Conservation (phyloP, 2,113 vertebrate genomes). For the Otolemur garnettii region DNA sequence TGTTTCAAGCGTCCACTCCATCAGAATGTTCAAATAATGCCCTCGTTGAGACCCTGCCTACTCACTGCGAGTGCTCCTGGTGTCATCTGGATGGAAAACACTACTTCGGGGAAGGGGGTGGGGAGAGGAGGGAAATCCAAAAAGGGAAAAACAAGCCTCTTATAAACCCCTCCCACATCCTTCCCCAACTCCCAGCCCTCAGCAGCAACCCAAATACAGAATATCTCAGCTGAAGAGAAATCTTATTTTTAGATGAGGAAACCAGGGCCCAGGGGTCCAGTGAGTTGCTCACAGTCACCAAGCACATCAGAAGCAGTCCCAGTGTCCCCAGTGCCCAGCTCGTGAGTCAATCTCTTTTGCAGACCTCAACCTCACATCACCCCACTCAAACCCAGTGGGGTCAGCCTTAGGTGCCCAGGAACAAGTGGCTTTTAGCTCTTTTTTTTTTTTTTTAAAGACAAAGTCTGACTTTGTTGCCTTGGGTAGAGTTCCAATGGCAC, state of each 20-base stretch:
- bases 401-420: background rate
- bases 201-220: slow-evolving; percentile 47
- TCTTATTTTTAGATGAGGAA: slow-evolving; percentile 69
- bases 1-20: background rate
- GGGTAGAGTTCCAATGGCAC: background rate
- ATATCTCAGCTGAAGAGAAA: slow-evolving; percentile 33
- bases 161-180: slow-evolving; percentile 75
- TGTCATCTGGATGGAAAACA: slow-evolving; percentile 64
- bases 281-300: background rate
- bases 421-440: background rate
- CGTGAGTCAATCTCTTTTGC: background rate
- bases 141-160: slow-evolving; percentile 73
- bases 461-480: no score
- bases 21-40: background rate
- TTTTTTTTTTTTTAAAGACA: background rate
- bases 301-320: background rate
- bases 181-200: slow-evolving; percentile 55
- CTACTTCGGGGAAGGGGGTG: slow-evolving; percentile 9
- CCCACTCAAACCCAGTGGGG: background rate
- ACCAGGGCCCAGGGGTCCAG: slow-evolving; percentile 19
- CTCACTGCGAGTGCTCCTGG: background rate
- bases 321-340: background rate
- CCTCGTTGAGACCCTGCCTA: background rate
- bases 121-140: slow-evolving; percentile 56
- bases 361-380: background rate